Evolutionary conservation across 2,113 vertebrate species (phyloP), one percentile per base, ranked within the genome.

Genomic region (Podiceps cristatus): DNA sequence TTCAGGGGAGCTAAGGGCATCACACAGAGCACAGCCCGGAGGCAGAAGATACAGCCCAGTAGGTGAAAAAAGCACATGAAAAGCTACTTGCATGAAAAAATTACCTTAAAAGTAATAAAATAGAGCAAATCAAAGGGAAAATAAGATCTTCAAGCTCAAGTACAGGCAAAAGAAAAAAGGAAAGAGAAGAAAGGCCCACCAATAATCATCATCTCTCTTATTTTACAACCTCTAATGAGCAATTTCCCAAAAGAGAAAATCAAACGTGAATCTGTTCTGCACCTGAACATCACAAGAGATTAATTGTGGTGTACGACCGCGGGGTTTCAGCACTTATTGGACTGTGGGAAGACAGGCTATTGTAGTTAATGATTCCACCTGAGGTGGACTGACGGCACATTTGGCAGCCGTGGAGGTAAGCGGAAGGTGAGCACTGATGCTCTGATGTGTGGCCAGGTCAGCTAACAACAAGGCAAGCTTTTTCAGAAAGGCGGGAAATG

Each of bases 331-430:
- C 84, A 68, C 29, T 94, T 92, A 75, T 9, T 84, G 86, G 76
- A 49, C 83, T 62, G 64, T 37, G 53, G 73, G 66, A 86, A 92
- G 79, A 71, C 13, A 71, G 66, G 33, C 50, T 85, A 73, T 53
- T 75, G 58, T 58, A 87, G 94, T 60, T 97, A 95, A 94, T 96
- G 76, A 95, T 95, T 97, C 56, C 45, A 85, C 60, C 64, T 72
- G 79, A 90, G 68, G 64, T 77, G 56, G 76, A 92, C 92, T 0
- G 7, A 64, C 3, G 6, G 68, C 24, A 45, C 15, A 56, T 95
- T 89, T 1, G 2, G 74, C 64, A 84, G 76, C 24, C 0, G 0
- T 28, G 33, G 72, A 77, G 37, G 72, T 74, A 80, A 73, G 68
- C 5, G 5, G 72, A 86, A 83, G 82, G 56, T 50, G 52, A 82